These are phyloP conservation scores for Calycopis cecrops DNA, from an alignment of 1,140 invertebrate genomes.

Conservation along the genomic window DNA sequence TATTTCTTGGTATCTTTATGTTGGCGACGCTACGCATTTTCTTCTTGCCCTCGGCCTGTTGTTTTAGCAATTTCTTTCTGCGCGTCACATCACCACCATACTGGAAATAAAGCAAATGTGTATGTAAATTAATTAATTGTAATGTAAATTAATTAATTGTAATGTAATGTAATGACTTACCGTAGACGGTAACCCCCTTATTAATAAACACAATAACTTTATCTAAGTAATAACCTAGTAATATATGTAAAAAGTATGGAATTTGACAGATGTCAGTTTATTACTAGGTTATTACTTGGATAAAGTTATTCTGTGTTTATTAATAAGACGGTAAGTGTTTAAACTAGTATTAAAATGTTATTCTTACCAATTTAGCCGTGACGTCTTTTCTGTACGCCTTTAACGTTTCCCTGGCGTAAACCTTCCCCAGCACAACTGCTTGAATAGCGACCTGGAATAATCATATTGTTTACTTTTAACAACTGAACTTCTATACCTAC, in stretches of 20 bases:
- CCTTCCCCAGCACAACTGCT: conserved; percentile 87
- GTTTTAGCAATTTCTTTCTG: conserved; percentile 90
- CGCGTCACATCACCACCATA: conserved; percentile 95
- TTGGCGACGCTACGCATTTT: conserved; percentile 93
- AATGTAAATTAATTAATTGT: background rate
- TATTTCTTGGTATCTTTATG: conserved; percentile 92
- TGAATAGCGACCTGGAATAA: conserved; percentile 86
- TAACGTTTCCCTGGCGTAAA: conserved; percentile 91
- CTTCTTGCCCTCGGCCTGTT: conserved; percentile 95
- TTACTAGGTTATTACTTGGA: too few relatives aligned
- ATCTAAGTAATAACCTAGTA: too few relatives aligned
- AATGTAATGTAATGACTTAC: conserved; percentile 22
- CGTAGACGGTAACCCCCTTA: too few relatives aligned
- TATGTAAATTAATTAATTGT: conserved; percentile 26
- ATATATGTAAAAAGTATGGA: too few relatives aligned
- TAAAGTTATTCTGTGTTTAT: too few relatives aligned
- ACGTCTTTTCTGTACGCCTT: conserved; percentile 95
- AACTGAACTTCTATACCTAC: too few relatives aligned
- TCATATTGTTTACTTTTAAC: conserved; percentile 19
- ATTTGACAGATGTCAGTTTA: too few relatives aligned
- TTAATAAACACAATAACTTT: too few relatives aligned
- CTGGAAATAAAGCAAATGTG: conserved; percentile 67
- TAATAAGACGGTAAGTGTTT: too few relatives aligned
- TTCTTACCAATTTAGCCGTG: conserved; percentile 90
- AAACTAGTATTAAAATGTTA: too few relatives aligned